Conservation (phyloP, 92 coral and sea anemone species). For the Phenganax stokvisi region DNA sequence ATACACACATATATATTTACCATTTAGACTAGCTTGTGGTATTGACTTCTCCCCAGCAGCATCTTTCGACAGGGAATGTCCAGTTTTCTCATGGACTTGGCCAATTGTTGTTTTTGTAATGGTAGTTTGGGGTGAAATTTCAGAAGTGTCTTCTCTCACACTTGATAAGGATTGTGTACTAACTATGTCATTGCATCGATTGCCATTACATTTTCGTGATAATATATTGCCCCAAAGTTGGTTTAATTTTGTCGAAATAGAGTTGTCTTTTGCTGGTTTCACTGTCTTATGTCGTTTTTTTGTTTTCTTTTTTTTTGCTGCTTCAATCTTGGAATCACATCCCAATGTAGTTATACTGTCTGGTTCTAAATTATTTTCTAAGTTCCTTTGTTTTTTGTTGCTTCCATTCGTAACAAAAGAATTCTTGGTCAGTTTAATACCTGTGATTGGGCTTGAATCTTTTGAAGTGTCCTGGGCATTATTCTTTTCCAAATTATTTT, state of each 20-base stretch:
- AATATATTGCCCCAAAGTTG: constrained; percentile 8
- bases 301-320: constrained; percentile 1
- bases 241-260: neutral
- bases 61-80: neutral
- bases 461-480: neutral
- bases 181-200: too few relatives aligned
- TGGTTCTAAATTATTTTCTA: constrained; percentile 1
- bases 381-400: neutral
- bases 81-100: too few relatives aligned
- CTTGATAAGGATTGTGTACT: too few relatives aligned
- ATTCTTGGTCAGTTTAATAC: neutral
- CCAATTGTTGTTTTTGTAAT: too few relatives aligned
- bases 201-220: neutral
- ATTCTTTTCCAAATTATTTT: constrained; percentile 1
- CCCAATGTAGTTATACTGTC: neutral
- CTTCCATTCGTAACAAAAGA: neutral
- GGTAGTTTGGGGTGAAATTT: too few relatives aligned
- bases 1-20: neutral
- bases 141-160: too few relatives aligned
- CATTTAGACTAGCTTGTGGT: neutral
- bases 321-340: neutral
- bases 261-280: neutral
- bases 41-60: neutral
- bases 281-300: neutral
- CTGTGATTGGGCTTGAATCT: neutral